Evolutionary conservation across 2,888 invertebrate species (phyloP), one percentile per base, ranked within the genome.

Genomic region (Hydraecia micacea): DNA sequence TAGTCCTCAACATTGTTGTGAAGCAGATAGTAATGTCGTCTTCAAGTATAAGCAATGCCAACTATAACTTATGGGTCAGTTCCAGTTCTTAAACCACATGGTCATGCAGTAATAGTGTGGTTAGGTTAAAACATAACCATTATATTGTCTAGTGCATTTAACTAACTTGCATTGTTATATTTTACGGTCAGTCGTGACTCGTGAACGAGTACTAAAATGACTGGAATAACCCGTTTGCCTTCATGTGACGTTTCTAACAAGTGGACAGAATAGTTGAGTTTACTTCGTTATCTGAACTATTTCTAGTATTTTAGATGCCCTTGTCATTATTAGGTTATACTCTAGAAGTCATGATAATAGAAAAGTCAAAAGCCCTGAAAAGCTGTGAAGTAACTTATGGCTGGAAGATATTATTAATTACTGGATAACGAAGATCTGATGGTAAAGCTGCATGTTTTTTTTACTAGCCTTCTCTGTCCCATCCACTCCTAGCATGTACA

Each of bases 111-210:
- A 73, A 82, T 62, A 4, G 15, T 49, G 81, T 71, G 80, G 73
- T 73, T 39, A 52, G 15, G 62, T 52, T 72, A 36, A 46, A 77
- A 55, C 84, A 72, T 73, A 66, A 32, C 46, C 39, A 63, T 25
- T 70, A 42, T 36, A 85, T 39, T 67, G 66, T 85, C 25, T 67
- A 70, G 28, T 62, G n/a, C 73, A 39, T 81, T 63, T 71, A 70
- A 39, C 52, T 69, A 73, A 72, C n/a, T n/a, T n/a, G 52, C 80
- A 73, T 80, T 79, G 80, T 82, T 71, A 52, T 49, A 67, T 58
- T 73, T 85, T 80, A 85, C 67, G 81, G 62, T 39, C n/a, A 63
- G 39, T 63, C 70, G 73, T 79, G 73, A 63, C 32, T 63, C 70
- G 73, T 79, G 73, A 85, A 63, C 55, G 11, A 28, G 73, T 55